Evolutionary conservation across 2,113 vertebrate species (phyloP), one percentile per base, ranked within the genome.

Genomic region (Aegotheles bennettii): DNA sequence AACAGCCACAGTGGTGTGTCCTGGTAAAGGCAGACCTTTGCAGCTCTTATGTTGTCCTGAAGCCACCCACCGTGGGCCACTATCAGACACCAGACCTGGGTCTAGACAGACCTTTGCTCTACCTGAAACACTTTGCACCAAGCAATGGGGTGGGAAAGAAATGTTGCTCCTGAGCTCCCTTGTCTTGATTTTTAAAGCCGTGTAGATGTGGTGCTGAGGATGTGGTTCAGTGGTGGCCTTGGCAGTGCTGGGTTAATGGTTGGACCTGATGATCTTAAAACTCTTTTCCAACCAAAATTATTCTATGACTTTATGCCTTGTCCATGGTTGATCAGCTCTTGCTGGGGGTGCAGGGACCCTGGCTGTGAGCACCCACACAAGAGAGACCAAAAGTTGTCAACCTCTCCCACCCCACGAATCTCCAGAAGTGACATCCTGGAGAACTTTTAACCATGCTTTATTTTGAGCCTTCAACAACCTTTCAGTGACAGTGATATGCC

Each of bases 1-100:
- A 63, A 68, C 0, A 8, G 19, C 57, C 65, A 15, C 29, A 31
- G 67, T 13, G 57, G 3, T 11, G 42, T 38, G 71, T 47, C 68
- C 73, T 53, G 38, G 57, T 1, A 5, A 70, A 56, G 14, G 26
- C 24, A 50, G 31, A 47, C 15, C 42, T 61, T 33, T 15, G 45
- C n/a, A 65, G 40, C 2, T 29, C 26, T 42, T 17, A 11, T 0
- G 0, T 8, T 42, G 42, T 33, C 47, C 78, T 79, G 59, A 53
- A 77, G 26, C 18, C 63, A 42, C 48, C 9, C 25, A 26, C 21
- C 0, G 1, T 24, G 69, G 16, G 28, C 33, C 9, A 0, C 31
- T 45, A 3, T 33, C n/a, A 53, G 71, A 6, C 12, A 2, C 29
- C 31, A 54, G 67, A 5, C 12, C 2, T 11, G 43, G 59, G 8